phyloP scores from a whole-genome alignment of 1,140 invertebrate species.

The Drosophila kohkoa region DNA sequence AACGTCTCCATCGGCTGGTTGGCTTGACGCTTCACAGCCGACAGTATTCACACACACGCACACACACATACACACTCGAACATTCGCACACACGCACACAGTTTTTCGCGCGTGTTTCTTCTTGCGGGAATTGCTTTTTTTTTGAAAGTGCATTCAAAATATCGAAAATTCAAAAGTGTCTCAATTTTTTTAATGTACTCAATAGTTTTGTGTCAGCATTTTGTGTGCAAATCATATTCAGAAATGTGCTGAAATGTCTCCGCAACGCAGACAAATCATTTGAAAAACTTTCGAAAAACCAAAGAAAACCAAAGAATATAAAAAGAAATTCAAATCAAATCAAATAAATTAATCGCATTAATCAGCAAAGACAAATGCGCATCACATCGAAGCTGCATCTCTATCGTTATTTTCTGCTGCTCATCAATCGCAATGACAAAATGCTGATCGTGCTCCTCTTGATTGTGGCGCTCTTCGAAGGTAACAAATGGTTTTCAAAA shows the following conservation, averaged over 20 bases:
- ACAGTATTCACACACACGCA: constrained; percentile 5
- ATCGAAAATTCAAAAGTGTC: constrained; percentile 7
- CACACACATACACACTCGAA: constrained; percentile 6
- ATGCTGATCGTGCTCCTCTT: constrained; percentile 74
- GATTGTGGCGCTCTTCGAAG: constrained; percentile 64
- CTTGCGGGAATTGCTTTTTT: neutral
- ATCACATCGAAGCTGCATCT: constrained; percentile 50
- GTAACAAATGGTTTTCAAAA: constrained; percentile 41
- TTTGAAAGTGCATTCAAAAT: constrained; percentile 9
- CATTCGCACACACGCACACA: constrained; percentile 7
- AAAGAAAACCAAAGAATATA: neutral
- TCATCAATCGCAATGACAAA: constrained; percentile 65
- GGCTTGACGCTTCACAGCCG: constrained; percentile 21
- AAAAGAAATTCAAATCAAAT: neutral
- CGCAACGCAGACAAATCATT: constrained; percentile 3
- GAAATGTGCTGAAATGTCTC: constrained; percentile 26
- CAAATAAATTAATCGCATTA: neutral
- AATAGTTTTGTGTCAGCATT: constrained; percentile 3
- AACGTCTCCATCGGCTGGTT: constrained; percentile 68
- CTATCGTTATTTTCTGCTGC: constrained; percentile 32
- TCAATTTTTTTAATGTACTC: constrained; percentile 25
- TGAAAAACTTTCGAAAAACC: constrained; percentile 6
- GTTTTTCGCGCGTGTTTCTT: constrained; percentile 24
- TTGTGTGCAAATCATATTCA: neutral
- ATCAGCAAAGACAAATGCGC: constrained; percentile 52